These are phyloP conservation scores for Anastrepha obliqua DNA, from an alignment of 1,140 invertebrate genomes.

Conservation along the genomic window DNA sequence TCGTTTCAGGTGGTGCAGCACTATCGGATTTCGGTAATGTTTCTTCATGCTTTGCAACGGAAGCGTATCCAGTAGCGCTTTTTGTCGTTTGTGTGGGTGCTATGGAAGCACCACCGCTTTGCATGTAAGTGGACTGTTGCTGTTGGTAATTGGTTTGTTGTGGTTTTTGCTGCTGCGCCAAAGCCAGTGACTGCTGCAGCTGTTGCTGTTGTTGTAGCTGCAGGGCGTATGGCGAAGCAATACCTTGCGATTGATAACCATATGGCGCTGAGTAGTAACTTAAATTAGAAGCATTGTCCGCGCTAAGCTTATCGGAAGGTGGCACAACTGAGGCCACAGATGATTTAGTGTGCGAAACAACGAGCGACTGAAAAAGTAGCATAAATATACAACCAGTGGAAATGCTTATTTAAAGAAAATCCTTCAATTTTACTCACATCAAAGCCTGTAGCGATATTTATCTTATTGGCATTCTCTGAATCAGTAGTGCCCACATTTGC, in stretches of 20 bases:
- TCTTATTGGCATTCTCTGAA: constrained; percentile 66
- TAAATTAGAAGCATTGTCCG: constrained; percentile 16
- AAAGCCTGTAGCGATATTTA: constrained; percentile 68
- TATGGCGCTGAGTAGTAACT: constrained; percentile 69
- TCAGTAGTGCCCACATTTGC: constrained; percentile 66
- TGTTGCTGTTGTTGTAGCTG: constrained; percentile 45
- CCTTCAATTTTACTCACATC: constrained; percentile 62
- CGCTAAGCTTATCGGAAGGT: neutral
- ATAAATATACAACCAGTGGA: neutral
- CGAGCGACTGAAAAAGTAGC: constrained; percentile 62
- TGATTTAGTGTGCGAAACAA: constrained; percentile 69
- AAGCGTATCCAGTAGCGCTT: constrained; percentile 67
- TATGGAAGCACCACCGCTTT: constrained; percentile 65
- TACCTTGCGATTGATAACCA: constrained; percentile 66
- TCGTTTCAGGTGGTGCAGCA: constrained; percentile 23
- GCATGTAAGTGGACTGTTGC: constrained; percentile 67
- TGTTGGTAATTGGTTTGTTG: constrained; percentile 44
- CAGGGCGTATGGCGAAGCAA: neutral
- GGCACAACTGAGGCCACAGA: neutral
- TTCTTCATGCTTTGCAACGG: constrained; percentile 53
- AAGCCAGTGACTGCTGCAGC: constrained; percentile 29
- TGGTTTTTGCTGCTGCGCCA: constrained; percentile 44
- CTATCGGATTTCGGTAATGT: constrained; percentile 2
- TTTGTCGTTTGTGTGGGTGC: constrained; percentile 69
- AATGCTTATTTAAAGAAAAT: neutral